Evolutionary conservation across 2,797 vertebrate species (phyloP).

Genomic region (Phrynocephalus vlangalii): DNA sequence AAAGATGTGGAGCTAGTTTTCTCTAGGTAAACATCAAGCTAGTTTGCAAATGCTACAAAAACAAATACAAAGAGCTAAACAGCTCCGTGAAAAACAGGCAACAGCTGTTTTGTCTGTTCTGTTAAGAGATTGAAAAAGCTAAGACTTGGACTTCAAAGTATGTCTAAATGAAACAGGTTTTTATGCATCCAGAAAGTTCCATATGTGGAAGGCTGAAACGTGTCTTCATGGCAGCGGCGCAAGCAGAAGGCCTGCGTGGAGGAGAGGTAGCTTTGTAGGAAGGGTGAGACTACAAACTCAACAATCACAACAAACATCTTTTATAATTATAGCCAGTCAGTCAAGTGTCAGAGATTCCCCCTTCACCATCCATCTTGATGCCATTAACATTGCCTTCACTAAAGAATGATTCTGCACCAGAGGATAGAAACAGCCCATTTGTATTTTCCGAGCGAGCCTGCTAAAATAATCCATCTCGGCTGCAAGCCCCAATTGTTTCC

Average conservation of each 20-base stretch:
- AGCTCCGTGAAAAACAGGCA: background rate
- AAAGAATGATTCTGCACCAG: background rate
- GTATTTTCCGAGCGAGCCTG: background rate
- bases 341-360: background rate
- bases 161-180: background rate
- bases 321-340: background rate
- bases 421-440: conserved; percentile 3
- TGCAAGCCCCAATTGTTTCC: background rate
- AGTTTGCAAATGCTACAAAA: background rate
- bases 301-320: background rate
- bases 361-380: background rate
- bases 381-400: background rate
- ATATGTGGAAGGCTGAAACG: background rate
- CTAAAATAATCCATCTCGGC: background rate
- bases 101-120: too few relatives aligned
- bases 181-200: background rate
- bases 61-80: background rate
- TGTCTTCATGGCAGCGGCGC: background rate
- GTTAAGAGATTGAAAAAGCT: too few relatives aligned
- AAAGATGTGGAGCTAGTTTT: background rate
- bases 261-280: background rate
- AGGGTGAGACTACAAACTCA: background rate
- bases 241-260: background rate
- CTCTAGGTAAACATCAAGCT: background rate
- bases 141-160: background rate